phyloP scores from a whole-genome alignment of 2,113 vertebrate species.

The Morphnarchus princeps region DNA sequence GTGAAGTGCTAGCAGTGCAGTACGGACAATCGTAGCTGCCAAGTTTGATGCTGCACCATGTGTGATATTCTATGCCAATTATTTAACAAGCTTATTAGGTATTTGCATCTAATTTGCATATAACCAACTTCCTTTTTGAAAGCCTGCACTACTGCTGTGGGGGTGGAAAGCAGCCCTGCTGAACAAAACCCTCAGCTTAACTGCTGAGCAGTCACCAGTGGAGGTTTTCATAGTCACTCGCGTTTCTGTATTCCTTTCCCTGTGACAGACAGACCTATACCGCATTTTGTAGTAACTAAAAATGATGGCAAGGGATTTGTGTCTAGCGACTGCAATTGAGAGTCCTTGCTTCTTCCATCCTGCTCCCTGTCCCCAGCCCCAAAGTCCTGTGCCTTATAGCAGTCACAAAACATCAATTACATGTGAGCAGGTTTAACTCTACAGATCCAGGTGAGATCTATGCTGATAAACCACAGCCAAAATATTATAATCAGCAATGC shows the following conservation, averaged over 20 bases:
- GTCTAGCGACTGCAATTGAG: background rate
- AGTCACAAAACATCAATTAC: background rate
- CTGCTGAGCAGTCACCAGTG: background rate
- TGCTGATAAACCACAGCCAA: background rate
- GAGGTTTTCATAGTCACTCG: background rate
- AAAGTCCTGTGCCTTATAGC: background rate
- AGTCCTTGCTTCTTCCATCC: background rate
- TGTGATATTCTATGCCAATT: slow-evolving; percentile 32
- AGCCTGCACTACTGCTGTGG: background rate
- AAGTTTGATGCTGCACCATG: slow-evolving; percentile 28
- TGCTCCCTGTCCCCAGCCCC: background rate
- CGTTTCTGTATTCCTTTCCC: background rate
- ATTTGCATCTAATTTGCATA: slow-evolving; percentile 50
- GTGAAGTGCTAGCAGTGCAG: slow-evolving; percentile 18
- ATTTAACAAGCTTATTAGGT: slow-evolving; percentile 44
- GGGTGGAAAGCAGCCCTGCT: background rate
- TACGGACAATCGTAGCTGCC: background rate
- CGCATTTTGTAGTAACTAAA: background rate
- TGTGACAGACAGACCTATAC: background rate
- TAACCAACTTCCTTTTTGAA: slow-evolving; percentile 30
- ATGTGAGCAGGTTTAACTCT: background rate
- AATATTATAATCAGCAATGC: background rate
- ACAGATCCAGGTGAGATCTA: background rate
- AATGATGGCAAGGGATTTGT: background rate
- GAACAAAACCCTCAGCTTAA: background rate